phyloP scores from a whole-genome alignment of 2,888 invertebrate genomes.

The Creontiades dilutus region DNA sequence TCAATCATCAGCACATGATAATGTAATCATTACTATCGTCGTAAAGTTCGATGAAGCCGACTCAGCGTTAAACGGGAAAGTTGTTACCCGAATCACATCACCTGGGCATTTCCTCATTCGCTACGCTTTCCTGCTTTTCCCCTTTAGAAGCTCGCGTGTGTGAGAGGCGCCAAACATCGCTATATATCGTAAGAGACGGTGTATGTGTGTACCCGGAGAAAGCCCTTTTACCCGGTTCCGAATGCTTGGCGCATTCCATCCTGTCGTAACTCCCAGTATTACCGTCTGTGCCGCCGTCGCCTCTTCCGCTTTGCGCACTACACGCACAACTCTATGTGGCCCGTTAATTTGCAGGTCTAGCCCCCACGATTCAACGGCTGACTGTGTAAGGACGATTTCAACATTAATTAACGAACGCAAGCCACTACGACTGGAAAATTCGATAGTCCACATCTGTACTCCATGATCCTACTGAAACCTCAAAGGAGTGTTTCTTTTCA shows the following conservation, averaged over 20 bases:
- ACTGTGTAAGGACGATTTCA: no score
- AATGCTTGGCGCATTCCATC: background rate
- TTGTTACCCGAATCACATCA: background rate
- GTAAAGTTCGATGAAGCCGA: background rate
- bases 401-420: no score
- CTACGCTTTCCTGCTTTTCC: constrained; percentile 16
- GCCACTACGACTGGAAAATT: no score
- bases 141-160: background rate
- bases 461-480: no score
- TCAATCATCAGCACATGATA: no score
- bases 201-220: constrained; percentile 6
- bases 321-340: background rate
- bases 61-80: background rate
- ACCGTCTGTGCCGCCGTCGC: background rate
- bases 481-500: no score
- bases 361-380: no score
- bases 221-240: background rate
- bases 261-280: background rate
- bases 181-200: background rate
- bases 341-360: no score
- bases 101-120: background rate
- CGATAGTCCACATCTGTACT: no score
- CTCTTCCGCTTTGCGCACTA: background rate
- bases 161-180: background rate
- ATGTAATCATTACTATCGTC: no score